Percentiles rank a stretch among this genome's conserved stretches.
Evolutionary conservation across 2,888 invertebrate genomes (phyloP).

Genomic region (Leucozona laternaria): DNA sequence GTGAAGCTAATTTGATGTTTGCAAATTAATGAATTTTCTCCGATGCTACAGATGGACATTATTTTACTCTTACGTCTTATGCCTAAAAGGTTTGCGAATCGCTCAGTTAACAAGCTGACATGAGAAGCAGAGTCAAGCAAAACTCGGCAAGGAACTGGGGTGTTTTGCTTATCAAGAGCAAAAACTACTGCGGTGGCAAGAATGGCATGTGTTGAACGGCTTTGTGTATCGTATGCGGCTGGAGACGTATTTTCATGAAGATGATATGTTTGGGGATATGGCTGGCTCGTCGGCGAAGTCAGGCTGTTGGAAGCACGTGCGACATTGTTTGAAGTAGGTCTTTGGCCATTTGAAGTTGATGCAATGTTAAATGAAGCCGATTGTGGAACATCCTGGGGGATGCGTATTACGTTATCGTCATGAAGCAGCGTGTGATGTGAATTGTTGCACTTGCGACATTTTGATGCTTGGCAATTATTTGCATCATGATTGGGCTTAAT

Average conservation of each 20-base stretch:
- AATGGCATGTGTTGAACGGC: background rate
- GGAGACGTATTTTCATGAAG: background rate
- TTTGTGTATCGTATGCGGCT: background rate
- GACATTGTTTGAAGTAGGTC: background rate
- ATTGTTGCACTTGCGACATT: no score
- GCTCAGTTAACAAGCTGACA: slow-evolving; percentile 27
- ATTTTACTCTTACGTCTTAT: background rate
- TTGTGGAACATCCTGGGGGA: background rate
- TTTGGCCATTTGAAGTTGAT: background rate
- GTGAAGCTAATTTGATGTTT: slow-evolving; percentile 9
- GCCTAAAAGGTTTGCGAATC: slow-evolving; percentile 14
- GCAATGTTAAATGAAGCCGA: background rate
- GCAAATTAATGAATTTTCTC: slow-evolving; percentile 4
- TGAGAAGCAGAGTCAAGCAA: slow-evolving; percentile 18
- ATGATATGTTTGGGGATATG: slow-evolving; percentile 6
- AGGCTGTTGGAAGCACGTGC: slow-evolving; percentile 6
- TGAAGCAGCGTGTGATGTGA: no score
- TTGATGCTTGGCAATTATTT: no score
- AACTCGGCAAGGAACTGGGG: no score
- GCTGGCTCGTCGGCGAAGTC: background rate
- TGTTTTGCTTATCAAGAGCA: background rate
- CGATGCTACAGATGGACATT: slow-evolving; percentile 9
- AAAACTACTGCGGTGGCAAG: slow-evolving; percentile 17
- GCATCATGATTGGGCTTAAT: no score
- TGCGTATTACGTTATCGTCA: background rate